Conservation (phyloP, 2,113 vertebrate genomes). For the Oreochromis aureus region DNA sequence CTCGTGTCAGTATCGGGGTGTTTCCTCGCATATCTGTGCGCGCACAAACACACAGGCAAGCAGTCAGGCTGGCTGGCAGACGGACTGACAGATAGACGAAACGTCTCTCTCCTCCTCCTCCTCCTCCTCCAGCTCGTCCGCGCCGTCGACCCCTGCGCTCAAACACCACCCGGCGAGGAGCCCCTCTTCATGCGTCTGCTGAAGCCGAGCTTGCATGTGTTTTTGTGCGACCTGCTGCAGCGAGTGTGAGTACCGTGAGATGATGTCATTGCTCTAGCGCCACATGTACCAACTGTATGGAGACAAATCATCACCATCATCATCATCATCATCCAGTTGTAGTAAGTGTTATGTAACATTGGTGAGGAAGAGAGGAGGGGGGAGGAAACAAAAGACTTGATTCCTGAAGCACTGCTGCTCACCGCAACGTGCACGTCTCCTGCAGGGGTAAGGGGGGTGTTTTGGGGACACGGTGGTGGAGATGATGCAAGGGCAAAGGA, state of each 20-base stretch:
- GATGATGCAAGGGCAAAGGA: constrained; percentile 18
- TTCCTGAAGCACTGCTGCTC: background rate
- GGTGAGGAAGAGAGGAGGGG: background rate
- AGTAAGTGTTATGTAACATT: constrained; percentile 72
- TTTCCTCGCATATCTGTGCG: constrained; percentile 38
- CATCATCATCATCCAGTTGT: constrained; percentile 45
- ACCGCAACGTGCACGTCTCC: background rate
- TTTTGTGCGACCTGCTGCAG: constrained; percentile 33
- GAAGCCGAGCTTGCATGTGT: background rate
- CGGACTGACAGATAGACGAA: constrained; percentile 8
- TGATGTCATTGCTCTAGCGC: constrained; percentile 75
- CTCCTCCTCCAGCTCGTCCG: background rate
- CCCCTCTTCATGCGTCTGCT: background rate
- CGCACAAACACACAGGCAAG: background rate
- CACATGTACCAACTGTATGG: constrained; percentile 55
- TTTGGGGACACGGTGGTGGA: background rate
- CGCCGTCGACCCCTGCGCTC: background rate
- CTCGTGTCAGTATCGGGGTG: constrained; percentile 36
- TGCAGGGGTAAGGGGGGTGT: background rate
- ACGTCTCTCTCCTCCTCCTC: constrained; percentile 7
- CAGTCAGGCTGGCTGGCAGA: background rate
- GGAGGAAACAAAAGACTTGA: constrained; percentile 38
- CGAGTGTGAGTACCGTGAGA: constrained; percentile 24
- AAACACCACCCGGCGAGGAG: background rate
- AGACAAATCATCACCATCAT: constrained; percentile 15